Conservation (phyloP, 1,140 invertebrate genomes). For the Trichonephila clavata region DNA sequence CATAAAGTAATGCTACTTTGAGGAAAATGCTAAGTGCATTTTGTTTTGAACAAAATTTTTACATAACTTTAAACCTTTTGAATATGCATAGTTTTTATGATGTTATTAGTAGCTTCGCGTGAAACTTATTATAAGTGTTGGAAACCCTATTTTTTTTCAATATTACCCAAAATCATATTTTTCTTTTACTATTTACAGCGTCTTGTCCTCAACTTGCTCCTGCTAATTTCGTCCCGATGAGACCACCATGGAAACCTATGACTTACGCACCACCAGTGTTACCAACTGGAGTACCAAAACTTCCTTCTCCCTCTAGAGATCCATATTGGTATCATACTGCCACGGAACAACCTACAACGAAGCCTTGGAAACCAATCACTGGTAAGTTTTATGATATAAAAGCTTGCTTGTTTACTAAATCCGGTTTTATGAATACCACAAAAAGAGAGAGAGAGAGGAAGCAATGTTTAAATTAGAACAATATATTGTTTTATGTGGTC, state of each 20-base stretch:
- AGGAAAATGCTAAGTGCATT: no score
- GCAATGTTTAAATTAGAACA: no score
- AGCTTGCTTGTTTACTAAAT: no score
- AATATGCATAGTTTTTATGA: no score
- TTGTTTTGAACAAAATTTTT: no score
- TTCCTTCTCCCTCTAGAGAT: constrained; percentile 56
- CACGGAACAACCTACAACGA: constrained; percentile 71
- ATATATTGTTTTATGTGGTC: no score
- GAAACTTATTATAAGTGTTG: no score
- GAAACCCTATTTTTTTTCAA: not conserved
- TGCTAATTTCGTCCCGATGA: constrained; percentile 76
- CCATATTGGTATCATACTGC: constrained; percentile 76
- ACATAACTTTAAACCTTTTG: no score
- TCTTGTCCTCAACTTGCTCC: constrained; percentile 78
- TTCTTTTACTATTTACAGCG: constrained; percentile 61
- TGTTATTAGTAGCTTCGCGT: no score
- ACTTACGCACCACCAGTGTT: constrained; percentile 45
- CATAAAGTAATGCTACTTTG: no score
- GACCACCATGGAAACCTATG: constrained; percentile 76
- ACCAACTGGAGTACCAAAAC: constrained; percentile 37
- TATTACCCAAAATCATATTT: not conserved
- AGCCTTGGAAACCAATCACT: constrained; percentile 75
- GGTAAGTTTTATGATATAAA: constrained; percentile 26
- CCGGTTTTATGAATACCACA: no score
- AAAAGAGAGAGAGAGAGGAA: no score